Base-by-base conservation (phyloP, 2,888 invertebrate species). In the Dioctria rufipes region DNA sequence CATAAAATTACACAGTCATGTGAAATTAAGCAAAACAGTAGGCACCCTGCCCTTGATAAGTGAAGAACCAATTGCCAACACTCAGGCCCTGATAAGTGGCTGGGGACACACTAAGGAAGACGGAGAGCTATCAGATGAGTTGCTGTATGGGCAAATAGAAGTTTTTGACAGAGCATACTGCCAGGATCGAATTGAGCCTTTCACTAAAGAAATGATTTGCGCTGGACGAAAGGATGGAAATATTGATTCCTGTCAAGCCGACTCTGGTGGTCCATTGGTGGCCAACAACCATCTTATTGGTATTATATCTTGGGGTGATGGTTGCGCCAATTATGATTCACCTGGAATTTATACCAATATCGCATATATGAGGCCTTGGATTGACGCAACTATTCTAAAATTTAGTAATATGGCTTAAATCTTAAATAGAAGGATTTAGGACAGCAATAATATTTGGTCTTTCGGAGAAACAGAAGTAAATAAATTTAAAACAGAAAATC, bases 191-290 rank as follows among this genome's bases (percentile, higher is more conserved):
- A 4, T 61, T 61, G 6, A 4, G 1, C 4, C 4, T 3, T 61
- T 39, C 4, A 37, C 5, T 4, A 61, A 61, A 8, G 42, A 66
- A n/a, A 66, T 66, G 66, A 66, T 66, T 66, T 66, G 66, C 13
- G 66, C 66, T 3, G 66, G 66, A 5, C 43, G 2, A 2, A 11
- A 3, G 42, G 43, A 66, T 8, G 66, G 66, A 0, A 13, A 4
- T 8, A 13, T 4, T 42, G 66, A 66, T 66, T 6, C 66, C 5
- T 66, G 66, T 13, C 42, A 42, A 43, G 66, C 43, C 11, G 66
- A 66, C 4, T 66, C 66, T 43, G 46, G 66, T 37, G 66, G 66
- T 43, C 66, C 66, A 43, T 13, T 66, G 6, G 66, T 46, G 3
- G 5, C 6, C 9, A 13, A 42, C 11, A 42, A 13, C 8, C 9